Evolutionary conservation across 2,888 invertebrate genomes (phyloP).

Genomic region (Choristoneura rosaceana): DNA sequence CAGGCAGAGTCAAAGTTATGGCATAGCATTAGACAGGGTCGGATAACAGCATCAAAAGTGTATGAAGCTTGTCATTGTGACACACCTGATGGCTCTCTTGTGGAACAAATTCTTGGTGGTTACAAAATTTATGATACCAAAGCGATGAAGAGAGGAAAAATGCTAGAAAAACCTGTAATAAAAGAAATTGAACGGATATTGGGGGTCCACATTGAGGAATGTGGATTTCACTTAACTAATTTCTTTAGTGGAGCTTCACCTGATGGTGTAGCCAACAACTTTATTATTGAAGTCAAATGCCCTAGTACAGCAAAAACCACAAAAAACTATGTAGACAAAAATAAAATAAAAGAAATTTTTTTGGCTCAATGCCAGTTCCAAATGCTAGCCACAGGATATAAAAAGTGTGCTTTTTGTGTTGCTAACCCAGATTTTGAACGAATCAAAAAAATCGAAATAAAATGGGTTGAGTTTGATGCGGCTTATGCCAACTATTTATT

Average conservation of each 20-base stretch:
- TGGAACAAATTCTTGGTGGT: constrained; percentile 21
- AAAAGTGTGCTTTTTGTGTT: constrained; percentile 40
- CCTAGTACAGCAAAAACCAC: constrained; percentile 21
- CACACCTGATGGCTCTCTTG: constrained; percentile 22
- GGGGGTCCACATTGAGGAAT: constrained; percentile 8
- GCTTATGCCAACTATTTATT: constrained; percentile 22
- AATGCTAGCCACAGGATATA: constrained; percentile 31
- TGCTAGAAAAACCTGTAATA: constrained; percentile 20
- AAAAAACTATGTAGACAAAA: constrained; percentile 18
- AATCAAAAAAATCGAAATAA: constrained; percentile 16
- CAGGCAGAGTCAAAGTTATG: constrained; percentile 15
- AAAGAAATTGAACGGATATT: constrained; percentile 9
- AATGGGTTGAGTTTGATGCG: constrained; percentile 27
- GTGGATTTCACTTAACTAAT: constrained; percentile 24
- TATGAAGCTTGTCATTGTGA: constrained; percentile 11
- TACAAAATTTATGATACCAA: constrained; percentile 14
- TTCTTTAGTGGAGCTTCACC: constrained; percentile 37
- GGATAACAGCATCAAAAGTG: not conserved
- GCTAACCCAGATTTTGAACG: constrained; percentile 42
- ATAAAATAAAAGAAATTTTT: constrained; percentile 28
- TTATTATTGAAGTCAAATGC: constrained; percentile 37
- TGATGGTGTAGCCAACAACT: constrained; percentile 33
- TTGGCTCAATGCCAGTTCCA: constrained; percentile 39
- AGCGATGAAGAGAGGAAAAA: constrained; percentile 26
- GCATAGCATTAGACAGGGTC: not conserved